Evolutionary conservation across 1,140 invertebrate species (phyloP).

Genomic region (Atopsyche davidsoni): DNA sequence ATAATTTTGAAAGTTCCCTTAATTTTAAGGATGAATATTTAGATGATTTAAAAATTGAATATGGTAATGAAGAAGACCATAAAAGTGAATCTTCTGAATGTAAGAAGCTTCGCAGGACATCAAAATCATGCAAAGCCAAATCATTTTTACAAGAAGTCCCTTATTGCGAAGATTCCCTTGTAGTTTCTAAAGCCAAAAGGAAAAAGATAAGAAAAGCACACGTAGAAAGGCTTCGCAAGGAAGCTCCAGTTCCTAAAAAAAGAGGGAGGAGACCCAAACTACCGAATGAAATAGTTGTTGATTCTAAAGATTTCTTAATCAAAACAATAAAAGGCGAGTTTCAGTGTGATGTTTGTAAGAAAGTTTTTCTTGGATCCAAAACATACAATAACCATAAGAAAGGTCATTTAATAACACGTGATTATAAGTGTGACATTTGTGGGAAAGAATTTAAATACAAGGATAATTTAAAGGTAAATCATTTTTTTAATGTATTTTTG

Average conservation of each 20-base stretch:
- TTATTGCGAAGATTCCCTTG: slow-evolving; percentile 6
- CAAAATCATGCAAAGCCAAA: slow-evolving; percentile 1
- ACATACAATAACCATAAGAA: slow-evolving; percentile 21
- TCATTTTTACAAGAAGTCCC: slow-evolving; percentile 2
- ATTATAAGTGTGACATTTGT: slow-evolving; percentile 25
- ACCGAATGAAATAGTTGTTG: slow-evolving; percentile 1
- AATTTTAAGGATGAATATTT: slow-evolving; percentile 16
- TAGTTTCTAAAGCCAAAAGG: slow-evolving; percentile 11
- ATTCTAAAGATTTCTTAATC: slow-evolving; percentile 8
- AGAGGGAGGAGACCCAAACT: slow-evolving; percentile 16
- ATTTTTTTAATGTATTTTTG: too few species aligned
- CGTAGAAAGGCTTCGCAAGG: neutral
- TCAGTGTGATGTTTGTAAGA: slow-evolving; percentile 17
- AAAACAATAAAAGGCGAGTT: slow-evolving; percentile 12
- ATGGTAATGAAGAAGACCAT: slow-evolving; percentile 7
- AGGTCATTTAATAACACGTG: slow-evolving; percentile 18
- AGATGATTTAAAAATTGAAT: slow-evolving; percentile 19
- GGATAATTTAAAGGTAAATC: slow-evolving; percentile 27
- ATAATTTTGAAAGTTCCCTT: slow-evolving; percentile 13
- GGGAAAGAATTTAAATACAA: slow-evolving; percentile 29
- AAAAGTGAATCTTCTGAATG: neutral
- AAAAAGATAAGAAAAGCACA: slow-evolving; percentile 3
- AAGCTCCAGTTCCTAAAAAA: slow-evolving; percentile 9
- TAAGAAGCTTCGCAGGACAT: neutral
- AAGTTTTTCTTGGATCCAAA: slow-evolving; percentile 14